These are phyloP conservation scores for Creontiades dilutus DNA, from an alignment of 2,888 invertebrate species.

Conservation along the genomic window DNA sequence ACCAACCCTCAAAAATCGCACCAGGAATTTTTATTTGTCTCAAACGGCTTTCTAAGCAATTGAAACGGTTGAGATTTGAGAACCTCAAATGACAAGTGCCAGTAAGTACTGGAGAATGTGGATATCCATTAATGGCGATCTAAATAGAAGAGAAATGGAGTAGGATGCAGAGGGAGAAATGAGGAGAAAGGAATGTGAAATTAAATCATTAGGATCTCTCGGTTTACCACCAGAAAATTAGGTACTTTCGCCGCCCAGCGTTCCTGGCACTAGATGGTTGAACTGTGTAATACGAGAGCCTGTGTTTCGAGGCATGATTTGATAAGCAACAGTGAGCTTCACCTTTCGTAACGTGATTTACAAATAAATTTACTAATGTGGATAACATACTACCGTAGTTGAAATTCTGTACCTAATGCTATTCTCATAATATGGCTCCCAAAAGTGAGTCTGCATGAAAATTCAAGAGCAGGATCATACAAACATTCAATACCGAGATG, in stretches of 20 bases:
- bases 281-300: not conserved
- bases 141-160: not conserved
- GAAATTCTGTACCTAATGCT: too few relatives aligned
- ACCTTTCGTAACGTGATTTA: not conserved
- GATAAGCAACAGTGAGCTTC: not conserved
- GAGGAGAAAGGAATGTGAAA: constrained; percentile 17
- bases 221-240: constrained; percentile 34
- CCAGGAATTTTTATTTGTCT: too few relatives aligned
- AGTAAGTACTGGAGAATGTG: too few relatives aligned
- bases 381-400: too few relatives aligned
- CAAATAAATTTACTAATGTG: not conserved
- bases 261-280: not conserved
- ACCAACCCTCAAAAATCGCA: too few relatives aligned
- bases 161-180: not conserved
- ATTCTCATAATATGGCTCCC: too few relatives aligned
- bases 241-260: constrained; percentile 42
- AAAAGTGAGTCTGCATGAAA: too few relatives aligned
- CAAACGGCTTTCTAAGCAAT: too few relatives aligned
- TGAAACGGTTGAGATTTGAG: too few relatives aligned
- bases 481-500: too few relatives aligned
- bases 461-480: too few relatives aligned
- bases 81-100: too few relatives aligned
- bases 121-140: not conserved
- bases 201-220: constrained; percentile 14
- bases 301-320: not conserved